Base-by-base conservation (phyloP, 2,113 vertebrate genomes). In the Asarcornis scutulata region DNA sequence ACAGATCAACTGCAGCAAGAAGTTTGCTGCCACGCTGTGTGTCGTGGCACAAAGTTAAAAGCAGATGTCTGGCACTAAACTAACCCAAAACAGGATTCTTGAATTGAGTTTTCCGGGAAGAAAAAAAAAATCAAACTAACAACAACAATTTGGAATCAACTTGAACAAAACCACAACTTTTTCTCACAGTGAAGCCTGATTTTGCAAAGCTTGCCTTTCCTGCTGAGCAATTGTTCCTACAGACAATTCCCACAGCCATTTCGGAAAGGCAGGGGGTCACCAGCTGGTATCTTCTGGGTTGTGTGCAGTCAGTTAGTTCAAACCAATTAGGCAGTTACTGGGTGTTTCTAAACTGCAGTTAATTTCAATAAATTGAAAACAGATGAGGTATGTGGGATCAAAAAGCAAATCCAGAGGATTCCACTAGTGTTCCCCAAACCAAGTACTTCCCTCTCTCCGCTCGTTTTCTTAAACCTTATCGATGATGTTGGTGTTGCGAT, bases 211-310 rank as follows among this genome's bases (percentile, higher is more conserved):
- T 68, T 81, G 69, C 48, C 53, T 82, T 88, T 84, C 94, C 92
- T 68, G 91, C 92, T 91, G 92, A 92, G 91, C 64, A 91, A 95
- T 95, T 97, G 94, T 95, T 95, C 86, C 80, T 82, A 83, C 62
- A 91, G 73, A 95, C 59, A 95, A 89, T 96, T 95, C 94, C 74
- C 86, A 56, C 44, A 92, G 58, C 31, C 62, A 44, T 82, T 91
- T 81, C 22, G 16, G 55, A 67, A 79, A 96, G 58, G 74, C 91
- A 76, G 53, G 82, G 50, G 63, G 55, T 64, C 84, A 83, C 75
- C 78, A 96, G 78, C 89, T 96, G 93, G 82, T 88, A 83, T 87
- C 71, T 92, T 91, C 84, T 81, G 67, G 50, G 55, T 72, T 92
- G 23, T 34, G 22, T 91, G 86, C 27, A 83, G 55, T 55, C 87